Base-by-base conservation (phyloP, 2,113 vertebrate species). In the Phrynosoma blainvillii region DNA sequence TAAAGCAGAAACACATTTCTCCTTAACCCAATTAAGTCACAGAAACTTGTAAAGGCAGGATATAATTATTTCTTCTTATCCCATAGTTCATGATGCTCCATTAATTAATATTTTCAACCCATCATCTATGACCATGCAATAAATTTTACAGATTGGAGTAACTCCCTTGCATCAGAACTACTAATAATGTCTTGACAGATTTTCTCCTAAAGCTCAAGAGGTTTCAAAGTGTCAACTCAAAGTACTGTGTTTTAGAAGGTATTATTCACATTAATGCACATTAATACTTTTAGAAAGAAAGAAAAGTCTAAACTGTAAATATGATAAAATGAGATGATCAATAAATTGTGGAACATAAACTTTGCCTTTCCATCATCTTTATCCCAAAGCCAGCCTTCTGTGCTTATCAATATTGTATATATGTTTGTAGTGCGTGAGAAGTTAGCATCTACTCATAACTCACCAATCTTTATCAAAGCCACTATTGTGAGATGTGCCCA, bases 61-160 rank as follows among this genome's bases (percentile, higher is more conserved):
- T 36, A 79, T 91, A 92, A 94, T 90, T 89, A 92, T 93, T 87
- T 86, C 87, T 77, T 84, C 92, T 92, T 90, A 91, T 93, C 90
- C 94, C 90, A 94, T 91, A 89, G 84, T 79, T 90, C 90, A 91
- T 0, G 0, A 92, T 73, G 91, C 75, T 81, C 84, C 88, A 89
- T 92, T 95, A 91, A 90, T 94, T 94, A 92, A 42, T 83, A 88
- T 94, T 94, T 92, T 92, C 89, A 91, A 87, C 92, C 84, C 32
- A 91, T 65, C 89, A 76, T 85, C 79, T 91, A 83, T 81, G 77
- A 84, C 88, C 84, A 85, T 87, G 71, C 25, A 92, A 89, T 93
- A 93, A 87, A 89, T 93, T 94, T 94, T 90, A 93, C 79, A 90
- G 88, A 90, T 86, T 90, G 82, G 71, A 93, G 65, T 95, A 94